Base-by-base conservation (phyloP, 2,797 vertebrate genomes). In the Ataeniobius toweri region DNA sequence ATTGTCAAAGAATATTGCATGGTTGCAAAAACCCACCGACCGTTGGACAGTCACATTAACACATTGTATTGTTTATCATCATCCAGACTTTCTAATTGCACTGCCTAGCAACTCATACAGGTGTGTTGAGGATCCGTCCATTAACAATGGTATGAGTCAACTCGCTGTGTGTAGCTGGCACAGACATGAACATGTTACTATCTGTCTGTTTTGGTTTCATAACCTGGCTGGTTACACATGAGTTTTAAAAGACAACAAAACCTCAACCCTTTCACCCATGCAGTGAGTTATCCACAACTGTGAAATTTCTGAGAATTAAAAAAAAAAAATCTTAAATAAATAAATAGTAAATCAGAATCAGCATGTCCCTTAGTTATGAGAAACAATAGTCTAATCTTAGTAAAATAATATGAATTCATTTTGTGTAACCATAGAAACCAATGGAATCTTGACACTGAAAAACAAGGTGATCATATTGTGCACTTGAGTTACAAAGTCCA, bases 71-170 rank as follows among this genome's bases (percentile, higher is more conserved):
- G 77, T 88, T 90, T 91, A 80, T 89, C 89, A 85, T 89, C 87
- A 83, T 88, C 87, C 69, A 91, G 88, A 86, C 55, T 74, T 81
- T 78, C 50, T 78, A 80, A 28, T 79, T 69, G 46, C 65, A 46
- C 80, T 81, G 85, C 93, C 85, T 86, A 51, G 77, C 80, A 90
- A 89, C 86, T 24, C 50, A 74, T 79, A 22, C 89, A 92, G 93
- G 94, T 93, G 92, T 93, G 91, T 85, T 83, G 50, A 55, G 78
- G 80, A 84, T 36, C 73, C 79, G 6, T 83, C 90, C 79, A 2
- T 10, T 8, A 46, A 7, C 18, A 12, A 39, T 20, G 46, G 50
- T 59, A 39, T 91, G 92, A 90, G 83, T 91, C 81, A 85, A 3
- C 24, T 9, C 36, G 61, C 48, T 39, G 44, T 75, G 65, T 55